Conservation (phyloP, 2,113 vertebrate species). For the Xiphophorus hellerii region DNA sequence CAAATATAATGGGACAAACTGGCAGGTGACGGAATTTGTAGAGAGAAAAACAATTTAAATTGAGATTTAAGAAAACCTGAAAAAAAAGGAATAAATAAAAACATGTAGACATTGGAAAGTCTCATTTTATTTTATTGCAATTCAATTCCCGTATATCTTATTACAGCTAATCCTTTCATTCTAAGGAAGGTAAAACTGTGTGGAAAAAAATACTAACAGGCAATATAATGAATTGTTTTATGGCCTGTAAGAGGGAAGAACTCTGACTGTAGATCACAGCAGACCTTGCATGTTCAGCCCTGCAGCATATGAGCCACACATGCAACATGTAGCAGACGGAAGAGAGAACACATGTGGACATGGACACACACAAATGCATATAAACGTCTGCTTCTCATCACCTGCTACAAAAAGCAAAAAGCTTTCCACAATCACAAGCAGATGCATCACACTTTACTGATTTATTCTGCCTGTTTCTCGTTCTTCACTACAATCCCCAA, state of each 20-base stretch:
- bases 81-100: too few relatives aligned
- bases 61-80: too few relatives aligned
- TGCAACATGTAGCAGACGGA: slow-evolving; percentile 15
- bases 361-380: slow-evolving; percentile 10
- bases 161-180: too few relatives aligned
- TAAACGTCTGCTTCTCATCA: slow-evolving; percentile 54
- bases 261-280: slow-evolving; percentile 37
- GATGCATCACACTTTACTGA: slow-evolving; percentile 30
- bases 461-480: slow-evolving; percentile 6
- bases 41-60: too few relatives aligned
- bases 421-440: slow-evolving; percentile 28
- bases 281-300: slow-evolving; percentile 7
- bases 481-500: not conserved
- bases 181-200: too few relatives aligned
- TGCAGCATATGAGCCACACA: slow-evolving; percentile 29
- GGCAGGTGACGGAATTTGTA: too few relatives aligned
- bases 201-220: not conserved
- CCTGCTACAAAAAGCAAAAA: slow-evolving; percentile 33
- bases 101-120: too few relatives aligned
- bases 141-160: too few relatives aligned
- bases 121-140: too few relatives aligned
- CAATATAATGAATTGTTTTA: slow-evolving; percentile 38
- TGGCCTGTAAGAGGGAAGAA: slow-evolving; percentile 32
- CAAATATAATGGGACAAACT: too few relatives aligned
- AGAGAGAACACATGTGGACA: slow-evolving; percentile 30